Evolutionary conservation across 2,113 vertebrate genomes (phyloP), one percentile per base, ranked within the genome.

Genomic region (Columba janthina): DNA sequence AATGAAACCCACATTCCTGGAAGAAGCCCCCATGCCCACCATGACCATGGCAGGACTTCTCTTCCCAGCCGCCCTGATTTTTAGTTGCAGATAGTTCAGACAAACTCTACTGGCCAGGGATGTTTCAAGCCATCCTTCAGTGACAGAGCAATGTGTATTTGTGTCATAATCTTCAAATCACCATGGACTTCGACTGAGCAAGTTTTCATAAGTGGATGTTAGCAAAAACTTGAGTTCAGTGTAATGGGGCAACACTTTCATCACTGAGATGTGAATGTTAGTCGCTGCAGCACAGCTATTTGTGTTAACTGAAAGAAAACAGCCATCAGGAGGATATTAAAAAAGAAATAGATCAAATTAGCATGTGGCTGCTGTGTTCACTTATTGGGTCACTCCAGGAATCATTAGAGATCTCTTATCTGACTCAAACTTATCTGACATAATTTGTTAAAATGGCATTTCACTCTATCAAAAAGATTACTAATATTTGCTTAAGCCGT

Each of bases 121-220:
- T 77, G 77, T 80, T 86, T 84, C 60, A 80, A 93, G n/a, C 34
- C 69, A 42, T 53, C 60, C 51, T 90, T 81, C 66, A 75, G 66
- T 32, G 72, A 36, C 36, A 83, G 36, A 64, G 44, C 64, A 89
- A 90, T 4, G 5, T 19, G 56, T 65, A 75, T 76, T 96, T 94
- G 74, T 61, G 65, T 92, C 94, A 93, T 71, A 91, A 88, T 72
- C 71, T 75, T 94, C 73, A 86, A 92, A 84, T 91, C 54, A 64
- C 61, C 2, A 0, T 6, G 32, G 53, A 74, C 79, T 76, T 85
- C 16, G 53, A 31, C 62, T 20, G 74, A 93, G 62, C 42, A 89
- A 71, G 40, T 26, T 64, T 77, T 84, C 53, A 7, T 73, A 42
- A 79, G 64, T 21, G 48, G 54, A 32, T 71, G 72, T 56, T 51